Base-by-base conservation (phyloP, 1,140 invertebrate species). In the Lepidurus packardi region DNA sequence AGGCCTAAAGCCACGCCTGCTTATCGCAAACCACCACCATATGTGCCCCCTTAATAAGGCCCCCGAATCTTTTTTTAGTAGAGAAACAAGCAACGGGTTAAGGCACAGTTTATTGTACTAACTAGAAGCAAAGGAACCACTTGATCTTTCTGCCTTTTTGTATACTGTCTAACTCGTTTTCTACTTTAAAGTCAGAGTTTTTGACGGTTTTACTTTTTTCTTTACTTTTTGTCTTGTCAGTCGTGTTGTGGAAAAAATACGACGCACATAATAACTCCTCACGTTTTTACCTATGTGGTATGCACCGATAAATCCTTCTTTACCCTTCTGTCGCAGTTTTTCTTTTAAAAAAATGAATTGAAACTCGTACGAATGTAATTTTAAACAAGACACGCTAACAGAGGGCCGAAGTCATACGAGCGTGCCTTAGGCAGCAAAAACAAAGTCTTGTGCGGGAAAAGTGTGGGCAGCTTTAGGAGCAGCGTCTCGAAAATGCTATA, bases 11-110 rank as follows among this genome's bases (percentile, higher is more conserved):
- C 92, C 43, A 93, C 93, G 34, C 92, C 93, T 43, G 93, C 91
- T 76, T 95, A 95, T 87, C 90, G 94, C 82, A 94, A 94, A 86
- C 94, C 94, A 53, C 94, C 94, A 78, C 94, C 94, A 21, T 96
- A 96, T 85, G 93, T 95, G 80, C 94, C 94, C 78, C 94, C 94
- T 87, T 95, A 95, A 94, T 85, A 78, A 74, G 24, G 34, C 73
- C 73, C 47, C 65, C 16, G 25, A 77, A n/a, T 77, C 45, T 45
- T 75, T 25, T 75, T 11, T 75, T 53, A 9, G 41, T 47, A 11
- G 53, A 13, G 53, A n/a, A 21, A 7, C 16, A 65, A 21, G 9
- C 16, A 13, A 65, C 53, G 53, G 53, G 53, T 65, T 65, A 21
- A 65, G 21, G 53, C 9, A 21, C 16, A 65, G 53, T 65, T 65